Evolutionary conservation across 2,888 invertebrate genomes (phyloP).

Genomic region (Sturmia bella): DNA sequence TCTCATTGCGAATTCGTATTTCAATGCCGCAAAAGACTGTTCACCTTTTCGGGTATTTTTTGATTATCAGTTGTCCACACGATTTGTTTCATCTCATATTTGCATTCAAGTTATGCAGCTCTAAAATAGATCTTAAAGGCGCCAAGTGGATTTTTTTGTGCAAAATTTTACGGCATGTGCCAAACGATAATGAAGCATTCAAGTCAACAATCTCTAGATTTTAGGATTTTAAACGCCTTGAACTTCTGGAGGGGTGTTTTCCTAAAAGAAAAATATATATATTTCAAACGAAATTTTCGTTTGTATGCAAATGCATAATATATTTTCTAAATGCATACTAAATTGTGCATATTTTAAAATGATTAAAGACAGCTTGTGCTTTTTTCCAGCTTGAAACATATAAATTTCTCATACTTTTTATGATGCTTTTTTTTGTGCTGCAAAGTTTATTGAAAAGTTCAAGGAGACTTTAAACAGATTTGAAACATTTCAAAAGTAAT

Average conservation of each 20-base stretch:
- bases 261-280: background rate
- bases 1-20: background rate
- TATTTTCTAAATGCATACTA: slow-evolving; percentile 37
- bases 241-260: slow-evolving; percentile 3
- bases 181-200: background rate
- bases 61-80: background rate
- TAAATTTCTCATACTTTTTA: background rate
- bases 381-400: background rate
- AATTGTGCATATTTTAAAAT: slow-evolving; percentile 25
- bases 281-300: background rate
- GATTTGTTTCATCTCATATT: slow-evolving; percentile 8
- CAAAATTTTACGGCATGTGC: background rate
- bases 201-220: slow-evolving; percentile 30
- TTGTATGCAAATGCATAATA: slow-evolving; percentile 19
- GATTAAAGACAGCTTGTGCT: background rate
- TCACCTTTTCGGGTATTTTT: background rate
- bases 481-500: background rate
- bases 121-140: background rate
- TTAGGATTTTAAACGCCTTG: background rate
- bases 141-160: slow-evolving; percentile 4
- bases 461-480: background rate
- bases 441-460: slow-evolving; percentile 23
- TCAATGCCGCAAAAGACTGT: slow-evolving; percentile 25
- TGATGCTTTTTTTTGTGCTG: background rate
- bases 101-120: background rate